phyloP scores from a whole-genome alignment of 2,113 vertebrate species.

The Panthera uncia region DNA sequence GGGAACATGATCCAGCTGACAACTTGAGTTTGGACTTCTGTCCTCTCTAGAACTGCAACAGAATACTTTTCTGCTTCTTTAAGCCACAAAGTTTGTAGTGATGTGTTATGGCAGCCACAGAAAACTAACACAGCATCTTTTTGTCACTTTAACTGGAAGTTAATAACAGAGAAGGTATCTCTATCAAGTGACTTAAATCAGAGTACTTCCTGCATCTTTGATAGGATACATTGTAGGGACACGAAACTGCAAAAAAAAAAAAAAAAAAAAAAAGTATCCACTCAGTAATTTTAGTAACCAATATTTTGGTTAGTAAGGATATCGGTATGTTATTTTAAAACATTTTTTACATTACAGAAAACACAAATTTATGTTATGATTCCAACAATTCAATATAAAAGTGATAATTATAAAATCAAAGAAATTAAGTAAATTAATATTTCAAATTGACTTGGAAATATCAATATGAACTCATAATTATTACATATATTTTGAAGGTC shows the following conservation, averaged over 20 bases:
- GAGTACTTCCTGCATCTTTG: neutral
- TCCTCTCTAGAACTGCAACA: neutral
- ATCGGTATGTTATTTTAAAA: neutral
- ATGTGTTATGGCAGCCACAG: neutral
- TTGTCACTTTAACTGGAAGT: neutral
- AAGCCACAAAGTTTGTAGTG: neutral
- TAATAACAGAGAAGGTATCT: neutral
- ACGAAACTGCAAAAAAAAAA: neutral
- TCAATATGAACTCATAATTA: neutral
- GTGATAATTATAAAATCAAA: neutral
- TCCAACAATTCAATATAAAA: slow-evolving; percentile 9
- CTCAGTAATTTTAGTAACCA: neutral
- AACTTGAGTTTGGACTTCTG: neutral
- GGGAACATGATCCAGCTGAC: neutral
- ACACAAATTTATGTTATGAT: slow-evolving; percentile 15
- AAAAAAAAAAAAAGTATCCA: neutral
- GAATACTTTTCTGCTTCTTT: neutral
- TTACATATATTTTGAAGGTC: slow-evolving; percentile 6
- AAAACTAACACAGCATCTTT: neutral
- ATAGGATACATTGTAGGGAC: neutral
- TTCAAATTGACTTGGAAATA: slow-evolving; percentile 15
- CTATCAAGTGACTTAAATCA: neutral
- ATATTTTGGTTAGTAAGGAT: neutral
- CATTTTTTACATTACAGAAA: neutral
- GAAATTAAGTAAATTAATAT: neutral